A percentile compares a stretch with the other conserved stretches of the same genome.
These are phyloP conservation scores for Aselliscus stoliczkanus DNA, from an alignment of 2,797 vertebrate species.

Conservation along the genomic window DNA sequence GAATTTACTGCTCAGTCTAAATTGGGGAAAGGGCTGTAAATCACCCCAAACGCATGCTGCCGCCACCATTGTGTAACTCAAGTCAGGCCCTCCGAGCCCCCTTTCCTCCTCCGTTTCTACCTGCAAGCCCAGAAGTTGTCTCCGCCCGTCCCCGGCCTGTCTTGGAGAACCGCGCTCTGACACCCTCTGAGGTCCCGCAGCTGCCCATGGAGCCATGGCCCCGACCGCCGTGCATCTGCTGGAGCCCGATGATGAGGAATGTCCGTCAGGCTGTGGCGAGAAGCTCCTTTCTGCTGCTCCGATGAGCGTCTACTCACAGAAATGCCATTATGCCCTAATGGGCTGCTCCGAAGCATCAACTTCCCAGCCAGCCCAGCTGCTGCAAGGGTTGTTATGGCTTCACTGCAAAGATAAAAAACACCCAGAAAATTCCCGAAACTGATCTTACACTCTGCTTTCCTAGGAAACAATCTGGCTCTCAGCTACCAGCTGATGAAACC, in stretches of 20 bases:
- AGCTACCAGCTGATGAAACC: background rate
- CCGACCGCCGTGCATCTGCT: background rate
- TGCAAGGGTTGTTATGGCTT: background rate
- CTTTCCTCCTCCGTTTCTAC: background rate
- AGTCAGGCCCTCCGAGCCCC: rapidly evolving
- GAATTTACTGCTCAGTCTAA: background rate
- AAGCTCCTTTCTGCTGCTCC: background rate
- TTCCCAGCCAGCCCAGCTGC: background rate
- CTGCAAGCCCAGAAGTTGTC: background rate
- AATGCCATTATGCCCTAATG: background rate
- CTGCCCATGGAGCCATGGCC: background rate
- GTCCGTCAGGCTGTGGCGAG: background rate
- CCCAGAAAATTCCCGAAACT: slow-evolving; percentile 20
- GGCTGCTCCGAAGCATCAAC: rapidly evolving
- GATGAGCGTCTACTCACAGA: background rate
- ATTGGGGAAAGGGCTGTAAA: background rate
- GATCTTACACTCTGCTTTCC: background rate
- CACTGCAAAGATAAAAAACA: slow-evolving; percentile 8
- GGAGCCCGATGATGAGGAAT: background rate
- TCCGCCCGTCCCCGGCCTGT: rapidly evolving
- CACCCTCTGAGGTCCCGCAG: background rate
- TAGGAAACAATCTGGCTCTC: background rate
- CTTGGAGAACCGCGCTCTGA: background rate
- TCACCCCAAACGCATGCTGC: rapidly evolving
- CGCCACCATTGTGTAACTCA: background rate